phyloP scores from a whole-genome alignment of 30 jellyfish, hydroid and myxozoan genomes.

The Cassiopea andromeda region DNA sequence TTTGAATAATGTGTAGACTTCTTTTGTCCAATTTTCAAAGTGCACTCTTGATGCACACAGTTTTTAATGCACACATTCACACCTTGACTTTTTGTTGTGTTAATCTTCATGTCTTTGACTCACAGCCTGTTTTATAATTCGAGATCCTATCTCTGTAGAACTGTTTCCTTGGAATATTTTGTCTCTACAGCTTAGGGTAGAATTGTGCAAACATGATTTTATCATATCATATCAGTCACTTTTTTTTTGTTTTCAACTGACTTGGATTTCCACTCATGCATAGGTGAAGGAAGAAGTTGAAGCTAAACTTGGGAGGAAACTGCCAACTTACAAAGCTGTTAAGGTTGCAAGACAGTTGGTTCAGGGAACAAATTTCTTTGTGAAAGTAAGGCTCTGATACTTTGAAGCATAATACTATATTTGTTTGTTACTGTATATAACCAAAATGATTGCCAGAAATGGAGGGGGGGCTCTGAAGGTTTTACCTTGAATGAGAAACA shows the following conservation, averaged over 20 bases:
- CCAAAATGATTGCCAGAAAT: too few relatives aligned
- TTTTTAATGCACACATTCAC: too few relatives aligned
- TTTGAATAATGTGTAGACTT: too few relatives aligned
- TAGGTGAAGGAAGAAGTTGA: constrained; percentile 60
- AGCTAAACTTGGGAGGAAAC: constrained; percentile 28
- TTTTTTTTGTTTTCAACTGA: background rate
- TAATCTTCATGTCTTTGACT: background rate
- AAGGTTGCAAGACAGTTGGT: constrained; percentile 65
- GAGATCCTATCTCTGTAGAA: background rate
- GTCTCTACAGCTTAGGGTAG: background rate
- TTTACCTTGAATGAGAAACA: too few relatives aligned
- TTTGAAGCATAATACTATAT: background rate
- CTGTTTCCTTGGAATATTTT: background rate
- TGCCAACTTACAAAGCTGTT: constrained; percentile 46
- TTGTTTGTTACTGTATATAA: too few relatives aligned
- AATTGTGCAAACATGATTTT: background rate
- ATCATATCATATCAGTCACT: background rate
- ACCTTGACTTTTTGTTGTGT: too few relatives aligned
- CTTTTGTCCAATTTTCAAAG: too few relatives aligned
- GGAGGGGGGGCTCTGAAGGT: too few relatives aligned
- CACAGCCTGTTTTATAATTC: background rate
- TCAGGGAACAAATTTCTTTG: constrained; percentile 51
- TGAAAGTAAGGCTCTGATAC: constrained; percentile 24
- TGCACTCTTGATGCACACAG: too few relatives aligned
- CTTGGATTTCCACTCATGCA: too few relatives aligned